phyloP scores from a whole-genome alignment of 2,113 vertebrate genomes.

The Ceyx cyanopectus region DNA sequence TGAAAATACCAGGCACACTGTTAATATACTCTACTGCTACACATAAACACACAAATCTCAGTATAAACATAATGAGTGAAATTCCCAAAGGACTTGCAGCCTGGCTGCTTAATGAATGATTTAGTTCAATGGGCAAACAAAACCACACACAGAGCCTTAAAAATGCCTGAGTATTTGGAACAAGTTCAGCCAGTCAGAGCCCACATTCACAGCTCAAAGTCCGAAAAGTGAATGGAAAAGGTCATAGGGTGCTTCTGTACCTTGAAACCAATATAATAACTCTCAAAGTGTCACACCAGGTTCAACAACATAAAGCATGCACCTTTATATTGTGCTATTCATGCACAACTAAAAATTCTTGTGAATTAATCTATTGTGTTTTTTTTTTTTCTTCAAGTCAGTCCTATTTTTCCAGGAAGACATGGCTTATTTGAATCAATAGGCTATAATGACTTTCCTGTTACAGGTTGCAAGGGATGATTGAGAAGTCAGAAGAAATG shows the following conservation, averaged over 20 bases:
- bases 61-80: neutral
- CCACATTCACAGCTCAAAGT: neutral
- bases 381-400: neutral
- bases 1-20: neutral
- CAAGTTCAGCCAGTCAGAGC: neutral
- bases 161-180: neutral
- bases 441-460: neutral
- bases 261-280: neutral
- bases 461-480: neutral
- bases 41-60: neutral
- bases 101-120: neutral
- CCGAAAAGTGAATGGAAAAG: neutral
- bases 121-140: neutral
- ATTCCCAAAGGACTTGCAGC: slow-evolving; percentile 12
- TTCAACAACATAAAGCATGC: neutral
- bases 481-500: neutral
- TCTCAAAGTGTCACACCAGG: neutral
- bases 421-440: neutral
- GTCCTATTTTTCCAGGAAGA: neutral
- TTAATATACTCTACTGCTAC: neutral
- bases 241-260: neutral
- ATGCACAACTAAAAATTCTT: neutral
- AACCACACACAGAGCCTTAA: neutral
- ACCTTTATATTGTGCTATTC: neutral
- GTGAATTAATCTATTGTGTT: neutral